Percentiles rank a stretch among this genome's conserved stretches.
phyloP scores from a whole-genome alignment of 2,888 invertebrate genomes.

The Sminthurinus aureus region DNA sequence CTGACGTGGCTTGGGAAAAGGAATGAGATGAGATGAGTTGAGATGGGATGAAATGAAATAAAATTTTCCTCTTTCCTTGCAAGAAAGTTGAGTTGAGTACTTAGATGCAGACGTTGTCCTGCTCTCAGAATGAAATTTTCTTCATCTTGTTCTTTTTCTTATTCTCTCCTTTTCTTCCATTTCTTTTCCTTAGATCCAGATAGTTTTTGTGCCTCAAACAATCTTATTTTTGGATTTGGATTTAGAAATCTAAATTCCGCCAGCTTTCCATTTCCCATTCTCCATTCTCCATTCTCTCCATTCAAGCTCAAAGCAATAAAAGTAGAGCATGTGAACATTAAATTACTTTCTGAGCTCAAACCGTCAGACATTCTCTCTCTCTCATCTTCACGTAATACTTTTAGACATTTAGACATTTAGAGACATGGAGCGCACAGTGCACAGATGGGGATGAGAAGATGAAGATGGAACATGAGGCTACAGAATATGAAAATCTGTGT shows the following conservation, averaged over 20 bases:
- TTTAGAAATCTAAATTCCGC: conserved; percentile 20
- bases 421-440: too few species aligned
- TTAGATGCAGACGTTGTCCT: conserved; percentile 37
- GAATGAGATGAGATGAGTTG: conserved; percentile 11
- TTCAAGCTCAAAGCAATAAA: conserved; percentile 33
- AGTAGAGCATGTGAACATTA: conserved; percentile 32
- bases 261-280: neutral
- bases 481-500: too few species aligned
- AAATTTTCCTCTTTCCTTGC: conserved; percentile 24
- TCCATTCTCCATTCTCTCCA: conserved; percentile 4
- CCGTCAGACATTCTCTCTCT: neutral
- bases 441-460: neutral
- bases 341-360: conserved; percentile 17
- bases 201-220: conserved; percentile 23
- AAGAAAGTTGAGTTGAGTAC: conserved; percentile 20
- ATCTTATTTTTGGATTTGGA: conserved; percentile 36
- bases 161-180: conserved; percentile 1
- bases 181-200: neutral
- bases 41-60: conserved; percentile 37
- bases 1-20: conserved; percentile 5
- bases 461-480: neutral
- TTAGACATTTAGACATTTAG: too few species aligned
- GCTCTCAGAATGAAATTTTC: conserved; percentile 24
- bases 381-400: neutral
- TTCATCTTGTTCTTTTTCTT: neutral